Percentiles rank a stretch among this genome's conserved stretches.
phyloP scores from a whole-genome alignment of 2,888 invertebrate species.

The Operophtera brumata region DNA sequence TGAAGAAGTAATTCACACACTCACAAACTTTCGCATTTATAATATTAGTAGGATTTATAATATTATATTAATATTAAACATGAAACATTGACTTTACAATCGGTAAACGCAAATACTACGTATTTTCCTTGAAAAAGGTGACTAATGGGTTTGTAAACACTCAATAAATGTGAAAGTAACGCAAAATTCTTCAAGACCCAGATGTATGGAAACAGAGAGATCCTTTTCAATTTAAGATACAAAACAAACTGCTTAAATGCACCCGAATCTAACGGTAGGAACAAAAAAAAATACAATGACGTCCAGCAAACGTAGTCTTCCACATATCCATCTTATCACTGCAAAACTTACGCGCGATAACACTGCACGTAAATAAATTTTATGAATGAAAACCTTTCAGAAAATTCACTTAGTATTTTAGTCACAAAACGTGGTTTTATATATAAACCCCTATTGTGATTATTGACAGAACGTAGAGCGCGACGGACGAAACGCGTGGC shows the following conservation, averaged over 20 bases:
- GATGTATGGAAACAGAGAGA: constrained; percentile 9
- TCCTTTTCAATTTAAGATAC: constrained; percentile 16
- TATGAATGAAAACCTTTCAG: constrained; percentile 38
- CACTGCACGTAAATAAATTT: constrained; percentile 31
- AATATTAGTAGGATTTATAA: no score
- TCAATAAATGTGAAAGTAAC: constrained; percentile 29
- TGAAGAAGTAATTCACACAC: no score
- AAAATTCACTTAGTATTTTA: constrained; percentile 32
- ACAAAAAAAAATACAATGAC: constrained; percentile 43
- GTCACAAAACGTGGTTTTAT: constrained; percentile 28
- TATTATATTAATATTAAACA: no score
- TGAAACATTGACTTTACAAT: constrained; percentile 2
- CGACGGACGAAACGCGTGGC: constrained; percentile 46
- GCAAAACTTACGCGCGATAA: constrained; percentile 56
- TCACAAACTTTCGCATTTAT: no score
- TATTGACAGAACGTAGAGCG: constrained; percentile 21
- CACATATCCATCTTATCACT: constrained; percentile 69
- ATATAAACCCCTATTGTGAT: constrained; percentile 21
- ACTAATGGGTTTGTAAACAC: constrained; percentile 27
- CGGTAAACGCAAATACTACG: constrained; percentile 13
- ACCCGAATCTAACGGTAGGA: constrained; percentile 35
- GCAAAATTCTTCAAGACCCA: constrained; percentile 17
- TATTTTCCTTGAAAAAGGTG: constrained; percentile 30
- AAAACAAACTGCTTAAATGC: constrained; percentile 28
- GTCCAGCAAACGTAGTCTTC: constrained; percentile 64